Base-by-base conservation (phyloP, 2,797 vertebrate species). In the Xerus rutilus region DNA sequence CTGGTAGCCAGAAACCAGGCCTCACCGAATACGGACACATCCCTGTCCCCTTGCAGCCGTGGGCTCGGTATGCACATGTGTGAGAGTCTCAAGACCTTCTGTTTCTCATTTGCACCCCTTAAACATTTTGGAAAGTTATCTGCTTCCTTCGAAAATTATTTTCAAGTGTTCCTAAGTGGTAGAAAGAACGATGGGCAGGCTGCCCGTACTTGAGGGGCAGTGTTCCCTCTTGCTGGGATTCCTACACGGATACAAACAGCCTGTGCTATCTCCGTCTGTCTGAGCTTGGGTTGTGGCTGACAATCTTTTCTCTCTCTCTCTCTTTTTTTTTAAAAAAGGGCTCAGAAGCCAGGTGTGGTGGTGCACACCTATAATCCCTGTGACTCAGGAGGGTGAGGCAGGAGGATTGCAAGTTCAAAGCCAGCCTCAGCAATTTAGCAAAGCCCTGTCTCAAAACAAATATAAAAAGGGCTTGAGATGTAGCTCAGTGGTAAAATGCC, bases 31-130 rank as follows among this genome's bases (percentile, higher is more conserved):
- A n/a, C 0, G 2, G 65, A 5, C n/a, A 67, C 72, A 5, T 25
- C 23, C 0, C 0, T 0, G 39, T 21, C 1, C 21, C 43, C 62
- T 10, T 15, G 70, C 28, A 43, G 54, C 86, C 12, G 0, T 3
- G 8, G 72, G 59, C 45, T 52, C 14, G 11, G 49, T 9, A n/a
- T 2, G 72, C 3, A 5, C 0, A 0, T 0, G 1, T 6, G 43
- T 7, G 32, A 0, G 18, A 70, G 32, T 45, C 83, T 1, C 62
- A 15, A 15, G 64, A 7, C 49, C 30, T 43, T 62, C 83, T 52
- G 59, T 14, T 81, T 89, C 76, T 74, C 54, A 39, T 54, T 54
- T 52, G 57, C 43, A 4, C 39, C 21, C 21, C 20, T 10, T 20
- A 89, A 47, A 47, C 17, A 12, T 43, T 57, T 69, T 17, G 83